These are phyloP conservation scores for Macrobrachium nipponense DNA, from an alignment of 1,140 invertebrate species.

Conservation along the genomic window DNA sequence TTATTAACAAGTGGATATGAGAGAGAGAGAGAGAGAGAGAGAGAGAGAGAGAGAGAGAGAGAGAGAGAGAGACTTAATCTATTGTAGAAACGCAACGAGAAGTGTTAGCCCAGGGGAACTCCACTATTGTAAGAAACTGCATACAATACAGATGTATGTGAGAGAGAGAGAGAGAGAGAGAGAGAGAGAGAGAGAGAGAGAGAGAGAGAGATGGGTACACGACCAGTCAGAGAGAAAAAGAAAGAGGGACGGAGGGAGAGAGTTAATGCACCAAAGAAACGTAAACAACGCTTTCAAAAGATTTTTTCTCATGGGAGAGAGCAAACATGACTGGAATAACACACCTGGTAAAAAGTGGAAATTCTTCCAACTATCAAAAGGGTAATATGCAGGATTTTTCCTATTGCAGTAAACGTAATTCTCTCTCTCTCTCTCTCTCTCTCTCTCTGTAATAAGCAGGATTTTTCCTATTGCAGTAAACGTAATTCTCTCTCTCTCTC, in stretches of 20 bases:
- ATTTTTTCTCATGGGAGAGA: too few species aligned
- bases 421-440: slow-evolving; percentile 19
- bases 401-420: background rate
- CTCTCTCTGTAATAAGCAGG: too few species aligned
- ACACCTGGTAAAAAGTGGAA: too few species aligned
- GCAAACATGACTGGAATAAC: too few species aligned
- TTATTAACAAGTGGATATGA: background rate
- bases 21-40: slow-evolving; percentile 12
- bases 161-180: slow-evolving; percentile 11
- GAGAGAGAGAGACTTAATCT: background rate
- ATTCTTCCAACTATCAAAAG: too few species aligned
- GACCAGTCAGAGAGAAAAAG: background rate
- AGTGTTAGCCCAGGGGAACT: too few species aligned
- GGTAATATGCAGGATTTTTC: too few species aligned
- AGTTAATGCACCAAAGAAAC: too few species aligned
- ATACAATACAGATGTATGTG: background rate
- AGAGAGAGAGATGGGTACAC: background rate
- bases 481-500: too few species aligned
- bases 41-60: slow-evolving; percentile 1
- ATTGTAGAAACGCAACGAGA: background rate
- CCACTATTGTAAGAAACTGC: too few species aligned
- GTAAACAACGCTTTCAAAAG: too few species aligned
- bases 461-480: too few species aligned
- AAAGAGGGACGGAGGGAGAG: background rate
- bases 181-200: background rate